A percentile compares a stretch with the other conserved stretches of the same genome.
Conservation (phyloP, 2,797 vertebrate species). For the Oreortyx pictus region DNA sequence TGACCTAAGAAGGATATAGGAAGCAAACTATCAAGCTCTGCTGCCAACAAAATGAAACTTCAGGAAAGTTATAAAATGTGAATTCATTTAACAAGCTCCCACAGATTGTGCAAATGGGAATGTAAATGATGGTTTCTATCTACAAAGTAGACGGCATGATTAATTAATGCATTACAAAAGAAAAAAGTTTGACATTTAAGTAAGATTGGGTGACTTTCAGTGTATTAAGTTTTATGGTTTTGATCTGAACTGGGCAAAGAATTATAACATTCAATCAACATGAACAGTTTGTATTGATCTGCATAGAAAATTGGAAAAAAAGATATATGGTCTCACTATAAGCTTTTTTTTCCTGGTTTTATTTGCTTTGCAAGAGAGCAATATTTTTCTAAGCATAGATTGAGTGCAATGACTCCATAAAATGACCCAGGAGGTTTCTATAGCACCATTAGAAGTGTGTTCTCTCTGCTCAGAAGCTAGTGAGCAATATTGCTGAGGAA, state of each 20-base stretch:
- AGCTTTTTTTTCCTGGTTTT: constrained; percentile 55
- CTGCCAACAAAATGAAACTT: not conserved
- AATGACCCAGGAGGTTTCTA: constrained; percentile 42
- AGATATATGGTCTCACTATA: constrained; percentile 41
- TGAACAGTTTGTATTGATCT: constrained; percentile 63
- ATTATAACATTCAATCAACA: constrained; percentile 36
- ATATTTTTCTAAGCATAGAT: constrained; percentile 47
- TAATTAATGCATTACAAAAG: constrained; percentile 32
- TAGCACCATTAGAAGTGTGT: not conserved
- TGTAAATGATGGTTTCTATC: constrained; percentile 34
- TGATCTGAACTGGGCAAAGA: constrained; percentile 29
- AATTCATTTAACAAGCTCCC: constrained; percentile 28
- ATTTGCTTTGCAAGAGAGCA: constrained; percentile 56
- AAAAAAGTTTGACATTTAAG: constrained; percentile 14
- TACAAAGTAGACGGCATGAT: not conserved
- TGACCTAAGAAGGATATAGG: not conserved
- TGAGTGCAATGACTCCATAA: constrained; percentile 37
- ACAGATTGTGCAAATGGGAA: constrained; percentile 30
- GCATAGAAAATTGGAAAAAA: constrained; percentile 40
- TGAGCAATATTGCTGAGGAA: constrained; percentile 39
- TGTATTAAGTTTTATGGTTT: constrained; percentile 29
- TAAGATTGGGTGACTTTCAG: not conserved
- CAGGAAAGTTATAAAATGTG: not conserved
- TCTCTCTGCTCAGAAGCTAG: constrained; percentile 7
- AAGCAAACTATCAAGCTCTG: not conserved